phyloP scores from a whole-genome alignment of 2,888 invertebrate species.

The Copidosoma aretas region DNA sequence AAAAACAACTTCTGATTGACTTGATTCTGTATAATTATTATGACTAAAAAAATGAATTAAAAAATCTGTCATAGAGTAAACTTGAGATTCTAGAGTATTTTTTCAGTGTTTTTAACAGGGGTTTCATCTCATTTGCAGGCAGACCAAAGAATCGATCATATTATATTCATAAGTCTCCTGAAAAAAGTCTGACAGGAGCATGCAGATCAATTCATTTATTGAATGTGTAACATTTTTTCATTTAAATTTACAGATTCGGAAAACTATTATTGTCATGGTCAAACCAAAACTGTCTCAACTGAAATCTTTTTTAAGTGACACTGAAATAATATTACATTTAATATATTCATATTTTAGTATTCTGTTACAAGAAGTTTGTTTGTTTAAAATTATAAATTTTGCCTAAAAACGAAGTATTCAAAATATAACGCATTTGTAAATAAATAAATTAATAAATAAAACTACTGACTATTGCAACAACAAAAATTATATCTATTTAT shows the following conservation, averaged over 20 bases:
- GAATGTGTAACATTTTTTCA: constrained; percentile 20
- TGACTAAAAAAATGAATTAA: constrained; percentile 4
- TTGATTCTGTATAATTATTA: not conserved
- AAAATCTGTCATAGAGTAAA: constrained; percentile 32
- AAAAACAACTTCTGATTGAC: too few relatives aligned
- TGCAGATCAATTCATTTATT: constrained; percentile 14
- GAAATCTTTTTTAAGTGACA: not conserved
- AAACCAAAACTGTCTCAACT: constrained; percentile 29
- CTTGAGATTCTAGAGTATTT: constrained; percentile 27
- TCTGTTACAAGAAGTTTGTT: constrained; percentile 14
- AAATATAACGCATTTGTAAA: constrained; percentile 18
- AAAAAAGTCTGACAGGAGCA: constrained; percentile 35
- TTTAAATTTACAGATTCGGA: constrained; percentile 34
- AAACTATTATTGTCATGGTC: constrained; percentile 41
- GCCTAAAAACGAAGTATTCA: constrained; percentile 6
- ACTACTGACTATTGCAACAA: not conserved
- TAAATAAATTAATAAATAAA: constrained; percentile 34
- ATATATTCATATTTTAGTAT: not conserved
- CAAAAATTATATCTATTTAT: constrained; percentile 14
- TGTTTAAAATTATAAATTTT: too few relatives aligned
- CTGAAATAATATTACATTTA: constrained; percentile 1
- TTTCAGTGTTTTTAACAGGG: constrained; percentile 13
- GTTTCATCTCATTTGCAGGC: constrained; percentile 12
- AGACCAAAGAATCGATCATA: constrained; percentile 16
- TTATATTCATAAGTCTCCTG: constrained; percentile 24